Conservation (phyloP, 2,797 vertebrate species). For the Amblyopsis hoosieri region DNA sequence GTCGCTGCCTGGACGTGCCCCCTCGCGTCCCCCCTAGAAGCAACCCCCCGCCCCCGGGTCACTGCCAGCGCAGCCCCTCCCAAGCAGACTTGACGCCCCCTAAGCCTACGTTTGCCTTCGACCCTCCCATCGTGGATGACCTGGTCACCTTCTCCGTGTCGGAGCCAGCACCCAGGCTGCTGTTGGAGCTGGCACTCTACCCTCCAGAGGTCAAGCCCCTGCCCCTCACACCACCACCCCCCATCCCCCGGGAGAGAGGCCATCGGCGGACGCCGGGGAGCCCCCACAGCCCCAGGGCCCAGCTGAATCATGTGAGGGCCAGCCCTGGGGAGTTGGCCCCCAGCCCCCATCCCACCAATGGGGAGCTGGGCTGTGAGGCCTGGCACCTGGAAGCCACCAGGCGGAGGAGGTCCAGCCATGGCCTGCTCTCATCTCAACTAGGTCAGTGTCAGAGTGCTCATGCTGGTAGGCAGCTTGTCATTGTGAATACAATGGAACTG, state of each 20-base stretch:
- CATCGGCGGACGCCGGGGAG: slow-evolving; percentile 38
- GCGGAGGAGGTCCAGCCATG: slow-evolving; percentile 71
- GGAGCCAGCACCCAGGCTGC: slow-evolving; percentile 51
- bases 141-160: slow-evolving; percentile 75
- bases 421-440: slow-evolving; percentile 72
- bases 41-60: slow-evolving; percentile 58
- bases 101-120: slow-evolving; percentile 44
- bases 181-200: slow-evolving; percentile 62
- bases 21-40: slow-evolving; percentile 74
- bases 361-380: slow-evolving; percentile 46
- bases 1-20: slow-evolving; percentile 77
- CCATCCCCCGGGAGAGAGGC: slow-evolving; percentile 61
- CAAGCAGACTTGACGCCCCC: slow-evolving; percentile 56
- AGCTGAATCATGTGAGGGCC: slow-evolving; percentile 22
- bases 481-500: no score
- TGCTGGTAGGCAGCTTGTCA: no score
- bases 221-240: slow-evolving; percentile 68
- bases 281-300: slow-evolving; percentile 44
- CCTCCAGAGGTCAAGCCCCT: slow-evolving; percentile 55
- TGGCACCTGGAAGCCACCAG: slow-evolving; percentile 54
- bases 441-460: slow-evolving; percentile 54
- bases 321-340: slow-evolving; percentile 46
- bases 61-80: slow-evolving; percentile 34
- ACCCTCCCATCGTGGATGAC: slow-evolving; percentile 56
- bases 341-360: slow-evolving; percentile 40